Percentiles rank a stretch among this genome's conserved stretches.
Evolutionary conservation across 2,797 vertebrate species (phyloP).

Genomic region (Chiroxiphia lanceolata): DNA sequence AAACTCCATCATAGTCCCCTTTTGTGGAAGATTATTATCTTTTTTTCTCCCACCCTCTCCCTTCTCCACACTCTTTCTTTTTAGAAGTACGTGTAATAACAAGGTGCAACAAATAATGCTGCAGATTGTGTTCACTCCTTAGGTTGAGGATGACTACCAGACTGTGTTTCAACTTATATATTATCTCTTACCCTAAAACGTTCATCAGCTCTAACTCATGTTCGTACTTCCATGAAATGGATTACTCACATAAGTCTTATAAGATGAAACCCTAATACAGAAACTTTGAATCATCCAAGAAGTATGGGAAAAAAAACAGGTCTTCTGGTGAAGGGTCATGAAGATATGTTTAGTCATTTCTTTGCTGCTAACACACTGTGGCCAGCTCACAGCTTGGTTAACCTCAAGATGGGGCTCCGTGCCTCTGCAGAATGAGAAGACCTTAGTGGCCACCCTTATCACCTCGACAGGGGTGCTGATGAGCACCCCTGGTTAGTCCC

Average conservation of each 20-base stretch:
- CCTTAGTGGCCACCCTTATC: background rate
- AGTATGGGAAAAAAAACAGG: background rate
- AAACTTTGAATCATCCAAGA: slow-evolving; percentile 24
- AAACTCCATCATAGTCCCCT: background rate
- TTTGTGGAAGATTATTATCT: background rate
- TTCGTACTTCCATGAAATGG: background rate
- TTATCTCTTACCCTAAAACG: background rate
- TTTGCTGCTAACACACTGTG: background rate
- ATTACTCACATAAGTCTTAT: background rate
- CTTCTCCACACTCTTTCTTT: background rate
- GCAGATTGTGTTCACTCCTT: background rate
- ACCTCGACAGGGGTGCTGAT: rapidly evolving
- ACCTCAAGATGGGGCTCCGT: background rate
- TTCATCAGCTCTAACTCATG: background rate
- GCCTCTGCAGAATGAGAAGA: background rate
- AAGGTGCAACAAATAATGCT: background rate
- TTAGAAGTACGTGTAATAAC: background rate
- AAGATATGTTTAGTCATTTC: background rate
- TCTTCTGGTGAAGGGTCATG: background rate
- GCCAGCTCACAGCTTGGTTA: background rate
- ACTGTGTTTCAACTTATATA: background rate
- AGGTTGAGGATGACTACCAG: background rate
- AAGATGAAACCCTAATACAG: slow-evolving; percentile 8
- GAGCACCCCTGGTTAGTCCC: background rate
- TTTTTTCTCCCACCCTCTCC: background rate